phyloP scores from a whole-genome alignment of 2,113 vertebrate species.

The Piprites chloris region DNA sequence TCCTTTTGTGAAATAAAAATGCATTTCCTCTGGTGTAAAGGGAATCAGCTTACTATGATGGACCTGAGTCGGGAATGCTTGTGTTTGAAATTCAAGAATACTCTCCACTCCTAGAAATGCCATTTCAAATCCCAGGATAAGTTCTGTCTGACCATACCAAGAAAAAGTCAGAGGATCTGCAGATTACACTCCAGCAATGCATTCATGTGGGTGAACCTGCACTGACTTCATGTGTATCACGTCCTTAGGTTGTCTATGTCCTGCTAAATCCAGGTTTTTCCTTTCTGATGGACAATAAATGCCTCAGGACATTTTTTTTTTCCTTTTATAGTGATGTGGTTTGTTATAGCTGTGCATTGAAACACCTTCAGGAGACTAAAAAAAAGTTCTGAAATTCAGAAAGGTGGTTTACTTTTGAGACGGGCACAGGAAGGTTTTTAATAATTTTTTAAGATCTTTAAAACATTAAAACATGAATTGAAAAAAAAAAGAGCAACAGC shows the following conservation, averaged over 20 bases:
- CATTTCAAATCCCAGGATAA: background rate
- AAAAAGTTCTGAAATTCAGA: background rate
- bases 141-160: background rate
- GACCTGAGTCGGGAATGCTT: background rate
- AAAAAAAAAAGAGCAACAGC: background rate
- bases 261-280: background rate
- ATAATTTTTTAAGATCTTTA: background rate
- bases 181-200: background rate
- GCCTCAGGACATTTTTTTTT: background rate
- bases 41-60: background rate
- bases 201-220: background rate
- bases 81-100: background rate
- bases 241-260: background rate
- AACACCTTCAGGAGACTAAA: background rate
- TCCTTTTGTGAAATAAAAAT: conserved; percentile 9
- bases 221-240: background rate
- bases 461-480: background rate
- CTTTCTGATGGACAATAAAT: background rate
- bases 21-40: conserved; percentile 17
- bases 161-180: background rate
- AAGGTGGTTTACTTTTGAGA: background rate
- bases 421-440: background rate
- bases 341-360: background rate
- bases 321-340: background rate
- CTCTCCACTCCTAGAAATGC: background rate